phyloP scores from a whole-genome alignment of 2,797 vertebrate genomes.

The Hozukius guyotensis region DNA sequence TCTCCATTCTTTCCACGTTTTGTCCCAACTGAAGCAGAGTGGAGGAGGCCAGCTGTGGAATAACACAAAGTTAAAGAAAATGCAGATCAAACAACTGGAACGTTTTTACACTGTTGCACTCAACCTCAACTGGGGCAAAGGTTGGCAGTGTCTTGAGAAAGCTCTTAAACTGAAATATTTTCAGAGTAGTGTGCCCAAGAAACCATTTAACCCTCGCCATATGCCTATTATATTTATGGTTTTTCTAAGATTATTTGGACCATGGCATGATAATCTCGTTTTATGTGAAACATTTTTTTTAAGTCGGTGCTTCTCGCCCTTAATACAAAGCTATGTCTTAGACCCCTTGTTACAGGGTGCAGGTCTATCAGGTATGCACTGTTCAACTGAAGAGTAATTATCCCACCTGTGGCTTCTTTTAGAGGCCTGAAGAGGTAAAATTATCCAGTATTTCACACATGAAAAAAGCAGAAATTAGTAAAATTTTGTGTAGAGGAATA shows the following conservation, averaged over 20 bases:
- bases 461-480: neutral
- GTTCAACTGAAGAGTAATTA: neutral
- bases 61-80: constrained; percentile 12
- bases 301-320: neutral
- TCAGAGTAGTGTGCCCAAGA: neutral
- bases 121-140: constrained; percentile 23
- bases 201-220: neutral
- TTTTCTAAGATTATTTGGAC: neutral
- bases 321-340: neutral
- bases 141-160: constrained; percentile 54
- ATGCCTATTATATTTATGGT: neutral
- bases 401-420: neutral
- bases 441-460: neutral
- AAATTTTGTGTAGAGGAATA: neutral
- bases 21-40: constrained; percentile 92
- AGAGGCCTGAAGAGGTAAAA: neutral
- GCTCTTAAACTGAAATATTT: constrained; percentile 14
- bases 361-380: neutral
- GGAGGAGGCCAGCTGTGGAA: constrained; percentile 88
- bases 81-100: constrained; percentile 43
- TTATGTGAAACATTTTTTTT: neutral
- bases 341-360: neutral
- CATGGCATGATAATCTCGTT: neutral
- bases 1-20: constrained; percentile 85
- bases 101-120: constrained; percentile 21